A percentile compares a stretch with the other conserved stretches of the same genome.
phyloP scores from a whole-genome alignment of 1,140 invertebrate genomes.

The Drosophila punjabiensis region DNA sequence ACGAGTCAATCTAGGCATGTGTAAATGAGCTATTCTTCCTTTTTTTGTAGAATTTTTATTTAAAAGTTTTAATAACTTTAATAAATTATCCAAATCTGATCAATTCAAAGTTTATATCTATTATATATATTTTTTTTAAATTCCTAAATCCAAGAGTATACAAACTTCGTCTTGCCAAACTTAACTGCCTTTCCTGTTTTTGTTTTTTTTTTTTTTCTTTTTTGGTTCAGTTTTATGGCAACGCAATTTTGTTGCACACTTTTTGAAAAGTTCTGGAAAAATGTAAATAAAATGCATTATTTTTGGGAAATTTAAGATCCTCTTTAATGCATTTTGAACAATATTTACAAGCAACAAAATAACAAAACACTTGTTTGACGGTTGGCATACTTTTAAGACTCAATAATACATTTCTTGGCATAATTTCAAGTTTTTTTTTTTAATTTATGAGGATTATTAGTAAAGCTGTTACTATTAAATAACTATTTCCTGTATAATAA shows the following conservation, averaged over 20 bases:
- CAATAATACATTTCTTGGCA: background rate
- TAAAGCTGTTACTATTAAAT: background rate
- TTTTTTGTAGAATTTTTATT: no score
- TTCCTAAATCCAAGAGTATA: background rate
- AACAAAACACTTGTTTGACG: background rate
- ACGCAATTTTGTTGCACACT: constrained; percentile 33
- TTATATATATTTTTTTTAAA: background rate
- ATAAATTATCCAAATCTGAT: no score
- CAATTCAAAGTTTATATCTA: background rate
- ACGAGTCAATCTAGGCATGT: no score
- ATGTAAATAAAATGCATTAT: background rate
- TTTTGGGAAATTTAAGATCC: constrained; percentile 2
- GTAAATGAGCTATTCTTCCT: no score
- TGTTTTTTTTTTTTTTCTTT: constrained; percentile 10
- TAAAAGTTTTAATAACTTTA: no score
- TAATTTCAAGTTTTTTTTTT: background rate
- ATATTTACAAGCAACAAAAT: background rate
- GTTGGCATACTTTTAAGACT: constrained; percentile 1
- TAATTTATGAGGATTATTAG: background rate
- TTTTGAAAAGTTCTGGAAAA: constrained; percentile 15
- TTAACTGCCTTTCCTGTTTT: constrained; percentile 1
- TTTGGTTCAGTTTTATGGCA: background rate
- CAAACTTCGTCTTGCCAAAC: no score
- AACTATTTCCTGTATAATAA: background rate
- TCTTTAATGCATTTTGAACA: background rate